These are phyloP conservation scores for Drosophila kuntzei DNA, from an alignment of 2,888 invertebrate genomes.

Conservation along the genomic window DNA sequence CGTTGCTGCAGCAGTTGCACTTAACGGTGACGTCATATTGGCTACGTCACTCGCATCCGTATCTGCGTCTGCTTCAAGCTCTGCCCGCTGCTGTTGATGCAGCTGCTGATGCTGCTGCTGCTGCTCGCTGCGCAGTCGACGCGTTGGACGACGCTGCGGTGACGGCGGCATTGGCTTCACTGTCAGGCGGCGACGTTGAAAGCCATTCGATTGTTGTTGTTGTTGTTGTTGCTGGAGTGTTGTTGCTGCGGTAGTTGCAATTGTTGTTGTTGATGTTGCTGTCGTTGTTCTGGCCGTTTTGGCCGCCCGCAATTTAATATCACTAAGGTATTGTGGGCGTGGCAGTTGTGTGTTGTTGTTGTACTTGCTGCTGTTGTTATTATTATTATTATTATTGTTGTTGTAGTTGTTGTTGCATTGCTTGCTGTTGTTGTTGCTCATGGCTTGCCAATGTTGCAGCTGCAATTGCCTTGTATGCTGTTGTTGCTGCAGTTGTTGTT, in stretches of 20 bases:
- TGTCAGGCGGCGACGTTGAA: constrained; percentile 48
- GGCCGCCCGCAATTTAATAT: constrained; percentile 58
- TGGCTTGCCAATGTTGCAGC: constrained; percentile 31
- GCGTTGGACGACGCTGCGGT: constrained; percentile 45
- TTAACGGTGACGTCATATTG: constrained; percentile 68
- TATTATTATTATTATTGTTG: constrained; percentile 24
- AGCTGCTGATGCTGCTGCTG: constrained; percentile 36
- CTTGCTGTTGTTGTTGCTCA: constrained; percentile 43
- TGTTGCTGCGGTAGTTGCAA: constrained; percentile 31
- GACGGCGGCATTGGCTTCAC: constrained; percentile 28
- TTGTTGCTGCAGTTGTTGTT: constrained; percentile 41
- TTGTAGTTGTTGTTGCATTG: constrained; percentile 34
- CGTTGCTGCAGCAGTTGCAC: constrained; percentile 68
- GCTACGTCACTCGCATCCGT: constrained; percentile 72
- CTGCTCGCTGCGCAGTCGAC: constrained; percentile 49
- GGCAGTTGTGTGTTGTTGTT: constrained; percentile 57
- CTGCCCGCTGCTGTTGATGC: constrained; percentile 32
- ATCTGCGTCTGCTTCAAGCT: constrained; percentile 53
- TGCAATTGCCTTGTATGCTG: constrained; percentile 49
- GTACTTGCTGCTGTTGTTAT: constrained; percentile 14
- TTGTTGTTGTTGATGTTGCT: constrained; percentile 27
- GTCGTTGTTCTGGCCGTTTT: constrained; percentile 42
- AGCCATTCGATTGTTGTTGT: constrained; percentile 37
- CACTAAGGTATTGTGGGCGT: constrained; percentile 53
- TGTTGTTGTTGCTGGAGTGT: constrained; percentile 20